phyloP scores from a whole-genome alignment of 2,113 vertebrate genomes.

The Aegotheles bennettii region DNA sequence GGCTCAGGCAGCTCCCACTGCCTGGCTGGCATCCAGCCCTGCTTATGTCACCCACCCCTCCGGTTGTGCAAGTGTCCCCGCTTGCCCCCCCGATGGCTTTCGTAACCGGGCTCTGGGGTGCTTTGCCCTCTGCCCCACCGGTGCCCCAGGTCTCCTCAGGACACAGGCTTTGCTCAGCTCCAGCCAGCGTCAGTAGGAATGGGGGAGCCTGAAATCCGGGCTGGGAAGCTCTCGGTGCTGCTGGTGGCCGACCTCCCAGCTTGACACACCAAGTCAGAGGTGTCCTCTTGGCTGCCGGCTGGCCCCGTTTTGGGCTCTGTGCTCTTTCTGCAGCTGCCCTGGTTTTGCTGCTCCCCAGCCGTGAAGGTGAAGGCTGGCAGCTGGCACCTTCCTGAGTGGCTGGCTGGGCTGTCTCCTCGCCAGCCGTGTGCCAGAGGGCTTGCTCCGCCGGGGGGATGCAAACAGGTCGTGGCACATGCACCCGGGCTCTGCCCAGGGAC shows the following conservation, averaged over 20 bases:
- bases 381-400: neutral
- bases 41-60: neutral
- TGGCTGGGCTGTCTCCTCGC: accelerated
- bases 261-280: neutral
- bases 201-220: accelerated
- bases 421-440: neutral
- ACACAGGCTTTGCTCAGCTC: neutral
- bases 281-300: neutral
- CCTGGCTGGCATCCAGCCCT: neutral
- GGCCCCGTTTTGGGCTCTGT: neutral
- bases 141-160: accelerated
- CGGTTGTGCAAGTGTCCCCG: neutral
- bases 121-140: neutral
- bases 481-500: neutral
- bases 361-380: accelerated
- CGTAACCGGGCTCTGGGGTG: neutral
- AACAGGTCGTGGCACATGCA: neutral
- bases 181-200: accelerated
- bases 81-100: accelerated
- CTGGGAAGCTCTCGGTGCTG: neutral
- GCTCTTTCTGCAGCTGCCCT: neutral
- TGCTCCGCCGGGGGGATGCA: neutral
- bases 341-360: neutral
- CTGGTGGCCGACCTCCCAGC: too few species aligned
- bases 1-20: neutral